Base-by-base conservation (phyloP, 2,797 vertebrate genomes). In the Sebastes melanostomus region DNA sequence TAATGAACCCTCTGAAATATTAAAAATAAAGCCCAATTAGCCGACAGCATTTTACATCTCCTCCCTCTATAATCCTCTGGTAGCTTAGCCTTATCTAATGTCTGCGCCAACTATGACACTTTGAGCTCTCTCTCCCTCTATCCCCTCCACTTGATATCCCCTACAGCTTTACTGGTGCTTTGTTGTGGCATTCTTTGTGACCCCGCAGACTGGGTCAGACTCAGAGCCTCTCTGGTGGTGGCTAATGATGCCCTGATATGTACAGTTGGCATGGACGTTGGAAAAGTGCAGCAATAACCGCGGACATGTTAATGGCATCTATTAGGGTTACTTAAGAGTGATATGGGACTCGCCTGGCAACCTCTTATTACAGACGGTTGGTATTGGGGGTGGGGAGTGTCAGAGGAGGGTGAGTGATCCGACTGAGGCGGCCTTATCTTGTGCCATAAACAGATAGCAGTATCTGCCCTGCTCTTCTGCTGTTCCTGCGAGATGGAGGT, bases 221-320 rank as follows among this genome's bases (percentile, higher is more conserved):
- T 87, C 84, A 50, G 75, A 89, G 86, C 76, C 82, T 87, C 76
- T 85, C 81, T 62, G 68, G 65, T 38, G 60, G 77, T 69, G 83
- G 87, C 83, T 93, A 92, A 92, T 89, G 89, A 88, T 86, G 89
- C 83, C 91, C 88, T 52, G 89, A 84, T 91, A 90, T 85, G 88
- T 87, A 73, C 89, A 83, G 89, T 88, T 94, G 93, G 92, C 93
- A 93, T 63, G 77, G 91, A 82, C 75, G 36, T 71, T 60, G 90
- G 92, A 93, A 93, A 93, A 92, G 82, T 82, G 82, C 87, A 87
- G 92, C 93, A 94, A 90, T 94, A 94, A 96, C 92, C 83, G 83
- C 80, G 86, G 94, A 96, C 93, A 94, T 95, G 94, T 95, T 96
- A 97, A 96, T 96, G 95, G 95, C 92, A 95, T 96, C 94, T 84